A percentile compares a stretch with the other conserved stretches of the same genome.
phyloP scores from a whole-genome alignment of 2,797 vertebrate genomes.

The Anguilla pacifica region DNA sequence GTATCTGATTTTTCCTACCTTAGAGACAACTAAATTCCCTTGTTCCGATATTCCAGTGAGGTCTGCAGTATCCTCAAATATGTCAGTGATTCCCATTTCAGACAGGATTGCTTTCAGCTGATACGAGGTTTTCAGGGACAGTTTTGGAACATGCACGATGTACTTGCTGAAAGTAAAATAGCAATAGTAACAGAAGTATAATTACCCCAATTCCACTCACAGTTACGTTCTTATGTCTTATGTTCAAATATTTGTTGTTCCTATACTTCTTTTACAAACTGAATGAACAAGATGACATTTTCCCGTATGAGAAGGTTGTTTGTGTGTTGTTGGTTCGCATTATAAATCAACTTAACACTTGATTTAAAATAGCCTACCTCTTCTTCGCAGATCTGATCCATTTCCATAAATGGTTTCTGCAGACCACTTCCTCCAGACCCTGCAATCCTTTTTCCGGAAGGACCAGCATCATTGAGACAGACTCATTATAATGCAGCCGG shows the following conservation, averaged over 20 bases:
- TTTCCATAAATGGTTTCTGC: too few species aligned
- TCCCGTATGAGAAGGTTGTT: neutral
- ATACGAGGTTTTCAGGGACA: constrained; percentile 31
- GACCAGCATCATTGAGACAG: too few species aligned
- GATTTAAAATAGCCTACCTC: neutral
- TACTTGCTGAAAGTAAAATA: constrained; percentile 4
- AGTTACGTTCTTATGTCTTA: too few species aligned
- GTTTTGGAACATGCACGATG: constrained; percentile 32
- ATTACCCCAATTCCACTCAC: neutral
- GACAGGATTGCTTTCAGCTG: constrained; percentile 26
- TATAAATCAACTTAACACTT: too few species aligned
- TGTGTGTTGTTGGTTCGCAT: too few species aligned
- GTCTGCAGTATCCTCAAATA: constrained; percentile 29
- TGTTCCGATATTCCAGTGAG: constrained; percentile 30
- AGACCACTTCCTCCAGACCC: constrained; percentile 57
- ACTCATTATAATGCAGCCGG: neutral
- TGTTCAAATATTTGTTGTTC: neutral
- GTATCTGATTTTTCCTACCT: constrained; percentile 29
- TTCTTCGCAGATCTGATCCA: too few species aligned
- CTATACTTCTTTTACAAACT: neutral
- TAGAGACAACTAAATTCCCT: neutral
- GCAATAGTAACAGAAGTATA: too few species aligned
- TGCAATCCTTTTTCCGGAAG: neutral
- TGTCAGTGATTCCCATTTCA: constrained; percentile 36
- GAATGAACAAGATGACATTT: too few species aligned